Base-by-base conservation (phyloP, 2,113 vertebrate genomes). In the Microcebus lehilahytsara region DNA sequence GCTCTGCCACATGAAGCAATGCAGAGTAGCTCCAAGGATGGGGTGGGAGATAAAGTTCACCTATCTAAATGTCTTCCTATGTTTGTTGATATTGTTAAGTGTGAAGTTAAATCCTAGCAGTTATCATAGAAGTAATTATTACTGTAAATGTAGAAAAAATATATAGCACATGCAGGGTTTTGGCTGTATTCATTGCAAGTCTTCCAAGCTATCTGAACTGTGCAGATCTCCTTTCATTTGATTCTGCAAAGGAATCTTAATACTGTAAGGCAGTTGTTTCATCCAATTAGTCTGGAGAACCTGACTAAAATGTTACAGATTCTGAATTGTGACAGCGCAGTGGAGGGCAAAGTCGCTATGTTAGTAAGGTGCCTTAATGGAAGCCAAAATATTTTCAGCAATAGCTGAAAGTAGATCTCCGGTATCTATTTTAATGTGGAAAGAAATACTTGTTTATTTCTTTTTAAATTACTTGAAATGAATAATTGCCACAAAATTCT, bases 141-240 rank as follows among this genome's bases (percentile, higher is more conserved):
- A 37, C 60, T 86, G 22, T 90, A 87, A 95, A 69, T 74, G 72
- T 51, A 88, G 62, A 66, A 92, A 95, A 93, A 92, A 64, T 87
- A 49, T 60, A 84, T 37, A 51, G 37, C 58, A 67, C 67, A 56
- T 37, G 42, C 46, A 92, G 60, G n/a, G 80, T 89, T 93, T 66
- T 5, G 93, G 69, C 30, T 89, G 37, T 97, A 62, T 96, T 98
- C 75, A 34, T 89, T 97, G 78, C 97, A 97, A 91, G 96, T 97
- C 97, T 98, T n/a, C 53, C 96, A 98, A 96, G 85, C 97, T 98
- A 92, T 98, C 97, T 97, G 86, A 97, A 98, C 98, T 97, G 97
- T 97, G 86, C 96, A 93, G 96, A 89, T 96, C 83, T 95, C 92
- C 83, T 92, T 93, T 97, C 64, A 67, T 96, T 95, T 95, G 78